phyloP scores from a whole-genome alignment of 2,113 vertebrate species.

The Anhinga rufa region DNA sequence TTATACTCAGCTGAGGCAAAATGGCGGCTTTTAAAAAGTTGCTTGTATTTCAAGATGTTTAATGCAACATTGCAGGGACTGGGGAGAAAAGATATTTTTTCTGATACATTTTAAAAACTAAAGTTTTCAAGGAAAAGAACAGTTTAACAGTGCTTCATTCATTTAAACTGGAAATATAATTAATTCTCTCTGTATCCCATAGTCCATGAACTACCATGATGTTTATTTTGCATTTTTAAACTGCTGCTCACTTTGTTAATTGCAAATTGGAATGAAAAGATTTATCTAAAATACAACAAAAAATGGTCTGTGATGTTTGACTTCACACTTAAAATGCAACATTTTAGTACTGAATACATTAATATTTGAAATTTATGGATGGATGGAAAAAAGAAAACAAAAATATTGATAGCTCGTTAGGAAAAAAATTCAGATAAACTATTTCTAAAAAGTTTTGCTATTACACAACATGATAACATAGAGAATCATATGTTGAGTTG shows the following conservation, averaged over 20 bases:
- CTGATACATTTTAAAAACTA: not conserved
- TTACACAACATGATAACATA: not conserved
- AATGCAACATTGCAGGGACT: not conserved
- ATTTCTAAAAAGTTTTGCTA: not conserved
- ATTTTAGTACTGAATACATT: not conserved
- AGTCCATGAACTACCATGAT: not conserved
- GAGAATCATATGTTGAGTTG: not conserved
- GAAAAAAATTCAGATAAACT: not conserved
- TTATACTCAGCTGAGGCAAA: not conserved
- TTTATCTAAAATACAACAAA: not conserved
- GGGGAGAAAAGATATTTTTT: not conserved
- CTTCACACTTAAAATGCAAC: not conserved
- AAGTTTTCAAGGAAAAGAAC: not conserved
- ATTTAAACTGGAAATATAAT: not conserved
- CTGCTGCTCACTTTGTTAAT: not conserved
- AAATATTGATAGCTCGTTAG: not conserved
- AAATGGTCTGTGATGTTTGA: not conserved
- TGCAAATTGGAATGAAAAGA: not conserved
- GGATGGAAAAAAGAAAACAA: not conserved
- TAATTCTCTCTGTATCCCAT: not conserved
- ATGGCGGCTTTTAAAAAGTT: not conserved
- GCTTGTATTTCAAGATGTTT: not conserved
- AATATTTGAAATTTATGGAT: not conserved
- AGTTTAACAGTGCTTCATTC: not conserved
- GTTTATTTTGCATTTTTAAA: not conserved